Percentiles rank a stretch among this genome's conserved stretches.
Conservation (phyloP, 2,113 vertebrate genomes). For the Hypanus sabinus region DNA sequence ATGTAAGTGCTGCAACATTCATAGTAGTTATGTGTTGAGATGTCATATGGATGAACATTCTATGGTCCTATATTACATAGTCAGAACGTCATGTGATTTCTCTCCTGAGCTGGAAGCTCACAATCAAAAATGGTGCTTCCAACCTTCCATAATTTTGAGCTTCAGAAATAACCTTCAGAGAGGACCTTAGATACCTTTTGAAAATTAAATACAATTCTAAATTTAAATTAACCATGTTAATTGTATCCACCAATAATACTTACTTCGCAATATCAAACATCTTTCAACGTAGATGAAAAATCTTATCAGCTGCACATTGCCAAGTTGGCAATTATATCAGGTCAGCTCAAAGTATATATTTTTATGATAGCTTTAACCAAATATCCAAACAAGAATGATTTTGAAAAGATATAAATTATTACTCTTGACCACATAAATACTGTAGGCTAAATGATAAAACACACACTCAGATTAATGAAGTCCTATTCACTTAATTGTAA, state of each 20-base stretch:
- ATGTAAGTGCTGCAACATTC: not conserved
- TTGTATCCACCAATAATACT: not conserved
- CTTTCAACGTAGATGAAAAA: not conserved
- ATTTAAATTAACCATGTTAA: not conserved
- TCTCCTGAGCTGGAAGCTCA: not conserved
- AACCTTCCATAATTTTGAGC: not conserved
- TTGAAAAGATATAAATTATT: slow-evolving; percentile 20
- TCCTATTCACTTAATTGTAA: slow-evolving; percentile 8
- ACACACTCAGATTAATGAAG: not conserved
- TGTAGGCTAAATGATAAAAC: not conserved
- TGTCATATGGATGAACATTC: too few relatives aligned
- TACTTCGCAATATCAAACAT: not conserved
- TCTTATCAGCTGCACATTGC: not conserved
- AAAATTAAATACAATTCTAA: not conserved
- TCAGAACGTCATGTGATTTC: not conserved
- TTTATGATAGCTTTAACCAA: not conserved
- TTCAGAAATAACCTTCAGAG: not conserved
- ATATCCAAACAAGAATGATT: not conserved
- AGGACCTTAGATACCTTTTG: not conserved
- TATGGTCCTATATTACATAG: too few relatives aligned
- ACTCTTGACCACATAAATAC: not conserved
- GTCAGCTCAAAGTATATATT: not conserved
- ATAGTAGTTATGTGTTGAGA: not conserved
- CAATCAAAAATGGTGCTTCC: not conserved
- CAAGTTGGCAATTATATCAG: not conserved